phyloP scores from a whole-genome alignment of 2,113 vertebrate species.

The Nansenia antarctica region DNA sequence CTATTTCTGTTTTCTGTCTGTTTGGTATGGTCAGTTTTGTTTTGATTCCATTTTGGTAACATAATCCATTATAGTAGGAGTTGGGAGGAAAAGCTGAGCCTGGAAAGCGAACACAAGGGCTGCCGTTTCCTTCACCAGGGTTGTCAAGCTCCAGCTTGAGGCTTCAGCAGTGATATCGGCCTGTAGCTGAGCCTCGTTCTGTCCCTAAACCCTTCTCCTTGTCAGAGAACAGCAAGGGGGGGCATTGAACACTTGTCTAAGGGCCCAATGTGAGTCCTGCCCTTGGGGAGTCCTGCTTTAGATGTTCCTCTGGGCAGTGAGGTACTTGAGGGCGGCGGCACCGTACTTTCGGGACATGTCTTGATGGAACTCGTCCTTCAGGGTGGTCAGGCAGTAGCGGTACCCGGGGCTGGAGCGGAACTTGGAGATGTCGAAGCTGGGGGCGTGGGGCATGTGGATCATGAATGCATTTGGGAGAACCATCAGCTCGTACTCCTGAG shows the following conservation, averaged over 20 bases:
- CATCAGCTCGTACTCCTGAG: slow-evolving; percentile 89
- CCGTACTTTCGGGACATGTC: slow-evolving; percentile 91
- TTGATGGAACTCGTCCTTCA: slow-evolving; percentile 96
- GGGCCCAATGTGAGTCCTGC: background rate
- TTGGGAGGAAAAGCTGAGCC: too few species aligned
- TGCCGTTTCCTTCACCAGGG: too few species aligned
- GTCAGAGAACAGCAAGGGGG: background rate
- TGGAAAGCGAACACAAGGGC: background rate
- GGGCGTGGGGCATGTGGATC: slow-evolving; percentile 96
- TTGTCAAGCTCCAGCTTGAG: slow-evolving; percentile 32
- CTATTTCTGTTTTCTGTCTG: too few species aligned
- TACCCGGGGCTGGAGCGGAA: slow-evolving; percentile 89
- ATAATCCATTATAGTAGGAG: background rate
- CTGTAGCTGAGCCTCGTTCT: slow-evolving; percentile 37
- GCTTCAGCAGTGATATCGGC: slow-evolving; percentile 15
- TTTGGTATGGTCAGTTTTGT: background rate
- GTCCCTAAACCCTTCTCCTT: slow-evolving; percentile 1
- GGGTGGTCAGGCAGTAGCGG: slow-evolving; percentile 84
- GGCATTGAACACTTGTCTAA: background rate
- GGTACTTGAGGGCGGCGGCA: slow-evolving; percentile 93
- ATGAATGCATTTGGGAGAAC: slow-evolving; percentile 95
- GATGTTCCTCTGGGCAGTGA: slow-evolving; percentile 87
- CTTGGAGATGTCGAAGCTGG: slow-evolving; percentile 95
- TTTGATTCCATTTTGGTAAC: background rate
- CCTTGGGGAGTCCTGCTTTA: slow-evolving; percentile 24